Base-by-base conservation (phyloP, 1,140 invertebrate genomes). In the Leguminivora glycinivorella region DNA sequence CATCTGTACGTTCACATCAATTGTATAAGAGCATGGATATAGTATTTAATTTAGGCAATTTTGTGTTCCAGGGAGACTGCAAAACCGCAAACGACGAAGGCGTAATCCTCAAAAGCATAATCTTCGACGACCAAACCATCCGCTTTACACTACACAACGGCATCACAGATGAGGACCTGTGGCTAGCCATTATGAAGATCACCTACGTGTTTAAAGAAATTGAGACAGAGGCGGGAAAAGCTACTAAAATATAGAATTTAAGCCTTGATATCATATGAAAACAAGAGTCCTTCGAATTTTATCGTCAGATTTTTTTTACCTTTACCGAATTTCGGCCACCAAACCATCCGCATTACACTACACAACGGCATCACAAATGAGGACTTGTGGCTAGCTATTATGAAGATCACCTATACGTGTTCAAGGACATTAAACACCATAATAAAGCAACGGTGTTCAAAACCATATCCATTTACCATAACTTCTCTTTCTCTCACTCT, bases 151-250 rank as follows among this genome's bases (percentile, higher is more conserved):
- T 87, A 29, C 87, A 91, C 76, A 72, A 73, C 6, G 81, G 89
- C 52, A 80, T 91, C 31, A 67, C 47, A 5, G 89, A 91, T 69
- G 84, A 89, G 47, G 83, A 82, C 4, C 80, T 91, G 9, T 89
- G 87, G 87, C 76, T 85, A 22, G 87, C 89, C 69, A 89, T 89
- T 75, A 91, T 91, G 87, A 91, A 91, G 76, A 83, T 89, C 69
- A 89, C 81, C 0, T 91, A 80, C 31, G 89, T 91, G 1, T 88
- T 91, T 71, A 87, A 84, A 43, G 87, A 91, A 60, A 63, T 91
- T 4, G 85, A 90, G 22, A 78, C 79, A 14, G 56, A 63, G 40
- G 24, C 52, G n/a, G 47, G 47, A 5, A 52, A 52, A 19, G 47
- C 47, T 52, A 52, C 47, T 10, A 7, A 52, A 29, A 69, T 69